Evolutionary conservation across 2,888 invertebrate genomes (phyloP), one percentile per base, ranked within the genome.

Genomic region (Drosophila picticornis): DNA sequence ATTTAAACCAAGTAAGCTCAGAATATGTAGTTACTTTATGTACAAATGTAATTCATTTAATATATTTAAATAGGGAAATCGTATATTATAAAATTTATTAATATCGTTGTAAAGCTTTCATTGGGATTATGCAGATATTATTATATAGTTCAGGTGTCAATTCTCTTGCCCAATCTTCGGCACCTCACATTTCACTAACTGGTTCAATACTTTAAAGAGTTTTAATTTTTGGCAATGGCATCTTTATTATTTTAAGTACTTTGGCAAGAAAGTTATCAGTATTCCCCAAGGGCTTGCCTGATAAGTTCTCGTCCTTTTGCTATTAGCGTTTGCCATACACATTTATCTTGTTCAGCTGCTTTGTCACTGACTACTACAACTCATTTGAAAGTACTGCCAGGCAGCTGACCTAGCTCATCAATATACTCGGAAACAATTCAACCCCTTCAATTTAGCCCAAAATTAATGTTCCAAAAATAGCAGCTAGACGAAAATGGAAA

Each of bases 391-490:
- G 16, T 25, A 32, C 61, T 80, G 55, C 59, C 60, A 59, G 60
- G 34, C 66, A 61, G 72, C 65, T 69, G 72, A 82, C 72, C 77
- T 60, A 57, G 65, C 69, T 77, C 88, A 85, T 84, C 88, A 82
- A 85, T 77, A 75, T 51, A 31, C 38, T 50, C n/a, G 10, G 34
- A 31, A 43, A 13, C 59, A 46, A 40, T 34, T 72, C 51, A 86
- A 75, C 72, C 74, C 81, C 66, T 61, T 71, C 27, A 32, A 25
- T 43, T 43, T 53, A 31, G 62, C 25, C 48, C 43, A 27, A 53
- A 79, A 58, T 64, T 68, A 75, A 67, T 55, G 57, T 72, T 66
- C 40, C 58, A 66, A 29, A 38, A 27, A 27, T 19, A 55, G 38
- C 57, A 46, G 40, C 38, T 58, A 62, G 55, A 58, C 62, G 53